A percentile compares a stretch with the other conserved stretches of the same genome.
Conservation (phyloP, 2,888 invertebrate species). For the Amblyjoppa proteus region DNA sequence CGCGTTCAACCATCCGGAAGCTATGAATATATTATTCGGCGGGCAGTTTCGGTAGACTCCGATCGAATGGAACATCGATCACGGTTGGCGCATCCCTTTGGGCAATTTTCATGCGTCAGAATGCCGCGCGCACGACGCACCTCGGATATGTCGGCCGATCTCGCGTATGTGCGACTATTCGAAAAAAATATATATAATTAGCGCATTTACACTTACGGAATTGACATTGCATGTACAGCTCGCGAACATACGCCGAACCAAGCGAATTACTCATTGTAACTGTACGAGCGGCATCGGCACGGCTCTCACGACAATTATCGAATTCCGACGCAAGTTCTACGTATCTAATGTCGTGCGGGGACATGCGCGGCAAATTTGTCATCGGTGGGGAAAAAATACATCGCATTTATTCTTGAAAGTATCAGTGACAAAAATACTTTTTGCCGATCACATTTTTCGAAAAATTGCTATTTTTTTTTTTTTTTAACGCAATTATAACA, state of each 20-base stretch:
- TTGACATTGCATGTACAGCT: constrained; percentile 22
- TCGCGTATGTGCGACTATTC: constrained; percentile 11
- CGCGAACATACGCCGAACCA: neutral
- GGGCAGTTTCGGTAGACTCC: constrained; percentile 83
- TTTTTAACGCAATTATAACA: no score
- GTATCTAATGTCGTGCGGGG: no score
- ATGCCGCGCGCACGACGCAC: constrained; percentile 74
- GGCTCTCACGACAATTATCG: neutral
- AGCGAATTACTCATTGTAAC: constrained; percentile 9
- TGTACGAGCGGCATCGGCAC: neutral
- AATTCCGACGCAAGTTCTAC: no score
- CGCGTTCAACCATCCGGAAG: constrained; percentile 84
- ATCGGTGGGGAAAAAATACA: no score
- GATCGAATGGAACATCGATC: constrained; percentile 83
- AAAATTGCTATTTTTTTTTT: no score
- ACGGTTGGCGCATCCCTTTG: constrained; percentile 84
- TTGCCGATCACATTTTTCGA: no score
- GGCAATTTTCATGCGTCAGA: constrained; percentile 85
- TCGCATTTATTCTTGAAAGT: no score
- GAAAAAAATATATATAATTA: constrained; percentile 20
- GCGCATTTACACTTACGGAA: constrained; percentile 21
- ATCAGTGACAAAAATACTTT: no score
- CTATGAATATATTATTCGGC: constrained; percentile 84
- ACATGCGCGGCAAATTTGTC: no score
- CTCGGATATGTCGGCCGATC: constrained; percentile 12